phyloP scores from a whole-genome alignment of 2,888 invertebrate genomes.

The Aspidapion aeneum region DNA sequence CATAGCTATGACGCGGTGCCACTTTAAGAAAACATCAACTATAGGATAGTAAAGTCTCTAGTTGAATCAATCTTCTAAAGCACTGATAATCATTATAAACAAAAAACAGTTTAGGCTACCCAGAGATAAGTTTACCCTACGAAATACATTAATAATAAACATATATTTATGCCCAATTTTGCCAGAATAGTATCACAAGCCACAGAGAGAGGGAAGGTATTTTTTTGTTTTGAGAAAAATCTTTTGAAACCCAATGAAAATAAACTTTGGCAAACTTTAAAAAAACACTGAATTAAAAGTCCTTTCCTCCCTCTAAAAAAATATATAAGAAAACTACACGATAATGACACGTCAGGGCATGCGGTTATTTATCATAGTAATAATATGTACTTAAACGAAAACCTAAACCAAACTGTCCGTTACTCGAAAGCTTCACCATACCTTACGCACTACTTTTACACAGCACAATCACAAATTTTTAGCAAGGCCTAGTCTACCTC shows the following conservation, averaged over 20 bases:
- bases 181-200: constrained; percentile 22
- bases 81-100: no score
- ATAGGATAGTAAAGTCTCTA: no score
- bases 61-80: no score
- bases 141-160: constrained; percentile 9
- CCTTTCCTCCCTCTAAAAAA: background rate
- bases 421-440: no score
- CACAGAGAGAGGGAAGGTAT: constrained; percentile 12
- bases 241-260: no score
- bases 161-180: background rate
- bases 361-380: background rate
- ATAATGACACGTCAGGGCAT: background rate
- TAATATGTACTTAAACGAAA: no score
- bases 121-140: constrained; percentile 19
- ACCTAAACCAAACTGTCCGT: background rate
- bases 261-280: constrained; percentile 7
- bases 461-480: background rate
- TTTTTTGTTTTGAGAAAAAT: no score
- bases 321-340: background rate
- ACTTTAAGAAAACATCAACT: no score
- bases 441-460: background rate
- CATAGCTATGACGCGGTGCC: no score
- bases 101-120: no score
- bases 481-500: no score
- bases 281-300: constrained; percentile 10